Base-by-base conservation (phyloP, 2,888 invertebrate species). In the Ormyrus pomaceus region DNA sequence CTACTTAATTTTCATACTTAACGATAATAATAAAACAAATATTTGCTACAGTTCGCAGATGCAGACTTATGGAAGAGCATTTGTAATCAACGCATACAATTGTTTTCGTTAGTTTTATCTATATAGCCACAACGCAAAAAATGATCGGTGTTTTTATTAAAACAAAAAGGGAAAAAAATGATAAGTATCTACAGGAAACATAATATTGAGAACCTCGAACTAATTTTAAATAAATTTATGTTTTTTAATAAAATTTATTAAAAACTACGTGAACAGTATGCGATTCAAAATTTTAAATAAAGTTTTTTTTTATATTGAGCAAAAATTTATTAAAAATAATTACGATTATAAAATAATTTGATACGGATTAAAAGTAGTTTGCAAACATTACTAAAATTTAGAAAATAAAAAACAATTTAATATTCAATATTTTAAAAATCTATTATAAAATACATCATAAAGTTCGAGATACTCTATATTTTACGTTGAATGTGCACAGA, bases 1-100 rank as follows among this genome's bases (percentile, higher is more conserved):
- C 89, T 88, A 87, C 85, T 84, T 83, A 83, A 84, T 82, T 84
- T 86, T 75, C 74, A 83, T 82, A 78, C 74, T 83, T 80, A 78
- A 74, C 81, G 68, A 48, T 59, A 59, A 66, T 55, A 69, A 64
- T 56, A 58, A 70, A 79, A 73, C 50, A 73, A 61, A 46, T 59
- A 58, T 46, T 51, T 34, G 34, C 34, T 11, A 13, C 53, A 13
- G 45, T 58, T 64, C 58, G 56, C 11, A 70, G n/a, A 70, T 10
- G 6, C n/a, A 1, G 46, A 46, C 5, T 55, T 50, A 45, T 62
- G 3, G 13, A 74, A 79, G n/a, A 7, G 6, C 70, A 13, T 45
- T 13, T 77, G 53, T 50, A 59, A 59, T 8, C 3, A 34, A 62
- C 72, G 68, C 73, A 62, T 80, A 82, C 78, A 77, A 69, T 70